Percentiles rank a stretch among this genome's conserved stretches.
Evolutionary conservation across 2,888 invertebrate species (phyloP).

Genomic region (Ichneumon xanthorius): DNA sequence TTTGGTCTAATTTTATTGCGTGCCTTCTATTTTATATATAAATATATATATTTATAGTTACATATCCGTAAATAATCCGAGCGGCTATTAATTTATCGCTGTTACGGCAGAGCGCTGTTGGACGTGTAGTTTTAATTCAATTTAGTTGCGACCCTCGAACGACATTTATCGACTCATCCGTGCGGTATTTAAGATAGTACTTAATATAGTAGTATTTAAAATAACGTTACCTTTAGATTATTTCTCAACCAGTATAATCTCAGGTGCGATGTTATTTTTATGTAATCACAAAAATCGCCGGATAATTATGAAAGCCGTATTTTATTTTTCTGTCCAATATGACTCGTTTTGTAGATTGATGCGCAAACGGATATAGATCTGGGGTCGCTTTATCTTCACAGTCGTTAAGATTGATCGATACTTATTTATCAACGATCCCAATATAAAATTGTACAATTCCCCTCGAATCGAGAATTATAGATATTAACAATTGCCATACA

Average conservation of each 20-base stretch:
- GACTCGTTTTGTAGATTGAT: not conserved
- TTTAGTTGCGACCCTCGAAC: too few species aligned
- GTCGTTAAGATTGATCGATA: not conserved
- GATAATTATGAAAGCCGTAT: not conserved
- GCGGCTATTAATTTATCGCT: not conserved
- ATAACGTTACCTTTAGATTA: not conserved
- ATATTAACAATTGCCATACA: not conserved
- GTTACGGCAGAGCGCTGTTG: too few species aligned
- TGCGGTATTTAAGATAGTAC: not conserved
- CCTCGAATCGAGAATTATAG: not conserved
- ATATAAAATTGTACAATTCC: not conserved
- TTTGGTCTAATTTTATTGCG: conserved; percentile 56
- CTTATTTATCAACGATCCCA: not conserved
- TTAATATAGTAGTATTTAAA: not conserved
- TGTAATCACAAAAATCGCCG: not conserved
- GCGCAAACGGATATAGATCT: not conserved
- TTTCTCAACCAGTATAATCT: not conserved
- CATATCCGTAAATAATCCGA: not conserved
- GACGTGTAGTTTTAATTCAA: too few species aligned
- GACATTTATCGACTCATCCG: not conserved
- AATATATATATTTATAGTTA: not conserved
- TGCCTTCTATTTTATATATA: conserved; percentile 14
- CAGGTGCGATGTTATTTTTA: not conserved
- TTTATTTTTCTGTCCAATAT: too few species aligned
- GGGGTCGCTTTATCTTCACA: not conserved